Conservation (phyloP, 2,113 vertebrate species). For the Catharus minimus region DNA sequence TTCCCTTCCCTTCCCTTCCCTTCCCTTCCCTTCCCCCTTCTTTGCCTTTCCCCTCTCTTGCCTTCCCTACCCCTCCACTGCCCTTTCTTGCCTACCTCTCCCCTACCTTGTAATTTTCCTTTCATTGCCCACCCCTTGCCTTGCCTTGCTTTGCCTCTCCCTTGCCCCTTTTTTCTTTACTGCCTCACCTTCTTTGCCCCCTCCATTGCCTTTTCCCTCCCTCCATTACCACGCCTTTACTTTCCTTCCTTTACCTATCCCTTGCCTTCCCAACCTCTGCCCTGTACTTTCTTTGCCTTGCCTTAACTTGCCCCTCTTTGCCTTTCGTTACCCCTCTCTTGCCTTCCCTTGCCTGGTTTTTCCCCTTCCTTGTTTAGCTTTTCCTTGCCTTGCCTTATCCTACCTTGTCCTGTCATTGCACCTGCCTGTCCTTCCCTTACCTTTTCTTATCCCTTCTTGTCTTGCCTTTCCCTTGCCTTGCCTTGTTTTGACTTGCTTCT, state of each 20-base stretch:
- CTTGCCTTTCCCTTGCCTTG: neutral
- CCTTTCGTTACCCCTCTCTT: neutral
- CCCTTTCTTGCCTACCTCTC: too few species aligned
- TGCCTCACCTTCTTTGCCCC: neutral
- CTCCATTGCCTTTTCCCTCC: neutral
- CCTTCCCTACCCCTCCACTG: too few species aligned
- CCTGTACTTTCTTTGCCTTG: neutral
- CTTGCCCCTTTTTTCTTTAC: neutral
- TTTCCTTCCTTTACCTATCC: neutral
- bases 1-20: too few species aligned
- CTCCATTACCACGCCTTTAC: neutral
- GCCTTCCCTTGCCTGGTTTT: neutral
- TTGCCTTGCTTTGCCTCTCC: neutral
- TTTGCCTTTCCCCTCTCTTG: too few species aligned
- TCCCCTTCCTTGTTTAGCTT: neutral
- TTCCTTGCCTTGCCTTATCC: neutral
- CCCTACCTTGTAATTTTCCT: too few species aligned
- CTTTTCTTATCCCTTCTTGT: neutral
- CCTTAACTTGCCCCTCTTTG: neutral
- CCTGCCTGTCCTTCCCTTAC: neutral
- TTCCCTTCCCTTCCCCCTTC: too few species aligned
- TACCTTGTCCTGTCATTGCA: neutral
- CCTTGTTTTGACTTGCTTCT: neutral
- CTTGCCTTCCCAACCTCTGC: neutral
- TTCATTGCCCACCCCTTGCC: neutral